A percentile compares a stretch with the other conserved stretches of the same genome.
These are phyloP conservation scores for Oreochromis mossambicus DNA, from an alignment of 2,797 vertebrate species.

Conservation along the genomic window DNA sequence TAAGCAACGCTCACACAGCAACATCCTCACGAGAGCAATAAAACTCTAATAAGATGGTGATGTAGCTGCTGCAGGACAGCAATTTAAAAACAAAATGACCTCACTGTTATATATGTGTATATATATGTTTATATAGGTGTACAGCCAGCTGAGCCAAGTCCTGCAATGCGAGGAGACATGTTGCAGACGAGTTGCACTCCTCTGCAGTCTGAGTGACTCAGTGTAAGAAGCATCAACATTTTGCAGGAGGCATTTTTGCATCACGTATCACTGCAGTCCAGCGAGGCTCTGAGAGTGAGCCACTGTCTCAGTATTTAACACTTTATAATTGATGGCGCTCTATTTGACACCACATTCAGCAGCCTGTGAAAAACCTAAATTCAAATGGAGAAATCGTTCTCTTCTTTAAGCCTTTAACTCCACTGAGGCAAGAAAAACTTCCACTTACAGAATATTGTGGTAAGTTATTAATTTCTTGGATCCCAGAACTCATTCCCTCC, in stretches of 20 bases:
- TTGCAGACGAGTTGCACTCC: not conserved
- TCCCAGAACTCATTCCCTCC: not conserved
- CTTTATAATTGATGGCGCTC: not conserved
- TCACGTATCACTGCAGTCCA: not conserved
- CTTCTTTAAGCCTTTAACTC: not conserved
- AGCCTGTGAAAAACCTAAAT: not conserved
- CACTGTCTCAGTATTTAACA: fast-evolving
- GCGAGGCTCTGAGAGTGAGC: not conserved
- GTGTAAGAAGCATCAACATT: not conserved
- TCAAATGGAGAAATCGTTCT: not conserved
- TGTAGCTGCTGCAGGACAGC: not conserved
- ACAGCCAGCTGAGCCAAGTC: not conserved
- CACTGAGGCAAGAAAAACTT: fast-evolving
- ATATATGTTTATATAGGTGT: not conserved
- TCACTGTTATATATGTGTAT: fast-evolving
- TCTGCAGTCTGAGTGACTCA: not conserved
- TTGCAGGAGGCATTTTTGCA: fast-evolving
- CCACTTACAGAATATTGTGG: not conserved
- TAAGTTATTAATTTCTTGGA: fast-evolving
- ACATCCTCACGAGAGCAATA: not conserved
- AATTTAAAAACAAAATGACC: not conserved
- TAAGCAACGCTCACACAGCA: not conserved
- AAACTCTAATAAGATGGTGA: not conserved
- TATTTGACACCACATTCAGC: not conserved
- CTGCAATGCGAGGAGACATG: not conserved